A percentile compares a stretch with the other conserved stretches of the same genome.
phyloP scores from a whole-genome alignment of 2,797 vertebrate genomes.

The Parambassis ranga region DNA sequence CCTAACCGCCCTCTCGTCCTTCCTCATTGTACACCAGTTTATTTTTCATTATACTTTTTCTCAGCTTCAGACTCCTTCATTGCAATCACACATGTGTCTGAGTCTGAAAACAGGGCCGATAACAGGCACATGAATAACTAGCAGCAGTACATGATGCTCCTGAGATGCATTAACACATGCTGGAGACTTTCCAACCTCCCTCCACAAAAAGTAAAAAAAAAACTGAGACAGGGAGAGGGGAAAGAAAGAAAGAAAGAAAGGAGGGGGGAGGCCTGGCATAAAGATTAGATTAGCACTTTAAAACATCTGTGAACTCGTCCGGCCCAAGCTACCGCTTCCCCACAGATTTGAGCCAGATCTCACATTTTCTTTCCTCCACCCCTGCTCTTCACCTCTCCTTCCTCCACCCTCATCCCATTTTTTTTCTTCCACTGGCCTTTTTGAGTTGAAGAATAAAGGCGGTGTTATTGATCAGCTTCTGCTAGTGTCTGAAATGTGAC shows the following conservation, averaged over 20 bases:
- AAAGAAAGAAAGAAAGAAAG: constrained; percentile 43
- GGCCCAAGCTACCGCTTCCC: constrained; percentile 75
- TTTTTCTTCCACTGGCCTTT: background rate
- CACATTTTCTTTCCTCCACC: constrained; percentile 60
- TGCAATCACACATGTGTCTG: constrained; percentile 74
- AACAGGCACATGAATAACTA: constrained; percentile 72
- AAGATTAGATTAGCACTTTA: constrained; percentile 86
- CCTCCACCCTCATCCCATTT: constrained; percentile 15
- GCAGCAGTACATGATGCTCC: constrained; percentile 75
- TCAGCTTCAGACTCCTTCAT: constrained; percentile 53
- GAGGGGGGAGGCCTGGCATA: constrained; percentile 80
- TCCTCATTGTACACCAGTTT: constrained; percentile 30
- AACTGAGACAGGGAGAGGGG: constrained; percentile 42
- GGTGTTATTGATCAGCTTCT: no score
- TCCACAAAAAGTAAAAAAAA: constrained; percentile 54
- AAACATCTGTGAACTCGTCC: constrained; percentile 85
- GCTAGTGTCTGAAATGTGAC: no score
- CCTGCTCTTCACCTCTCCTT: constrained; percentile 17
- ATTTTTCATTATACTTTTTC: constrained; percentile 38
- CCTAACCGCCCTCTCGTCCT: constrained; percentile 20
- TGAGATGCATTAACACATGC: constrained; percentile 79
- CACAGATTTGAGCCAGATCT: constrained; percentile 74
- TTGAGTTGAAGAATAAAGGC: background rate
- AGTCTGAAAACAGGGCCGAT: constrained; percentile 65
- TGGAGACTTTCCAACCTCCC: constrained; percentile 63